A percentile compares a stretch with the other conserved stretches of the same genome.
These are phyloP conservation scores for Spea bombifrons DNA, from an alignment of 2,113 vertebrate species.

Conservation along the genomic window DNA sequence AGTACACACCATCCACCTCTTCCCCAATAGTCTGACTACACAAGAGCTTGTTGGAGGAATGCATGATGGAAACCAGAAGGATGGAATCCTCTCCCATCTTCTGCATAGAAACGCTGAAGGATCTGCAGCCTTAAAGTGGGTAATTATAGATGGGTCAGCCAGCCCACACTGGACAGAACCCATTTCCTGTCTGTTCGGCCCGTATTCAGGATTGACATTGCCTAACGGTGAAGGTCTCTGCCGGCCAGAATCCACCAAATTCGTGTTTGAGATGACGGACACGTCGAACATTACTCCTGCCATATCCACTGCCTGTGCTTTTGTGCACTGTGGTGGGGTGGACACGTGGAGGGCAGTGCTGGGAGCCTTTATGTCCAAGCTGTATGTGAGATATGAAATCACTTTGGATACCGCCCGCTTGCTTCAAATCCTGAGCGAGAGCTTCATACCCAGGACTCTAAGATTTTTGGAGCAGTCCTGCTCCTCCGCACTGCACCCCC, in stretches of 20 bases:
- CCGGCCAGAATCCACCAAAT: conserved; percentile 54
- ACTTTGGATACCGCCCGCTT: conserved; percentile 55
- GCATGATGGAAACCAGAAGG: conserved; percentile 61
- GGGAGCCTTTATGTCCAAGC: conserved; percentile 59
- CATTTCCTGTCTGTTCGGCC: conserved; percentile 63
- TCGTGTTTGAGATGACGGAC: conserved; percentile 73
- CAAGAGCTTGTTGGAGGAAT: conserved; percentile 70
- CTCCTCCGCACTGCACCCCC: conserved; percentile 56
- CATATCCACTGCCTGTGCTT: conserved; percentile 61
- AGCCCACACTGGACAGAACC: conserved; percentile 70
- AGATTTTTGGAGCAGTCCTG: conserved; percentile 60
- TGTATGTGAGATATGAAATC: conserved; percentile 60
- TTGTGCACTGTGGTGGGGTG: conserved; percentile 68
- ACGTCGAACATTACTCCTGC: conserved; percentile 66
- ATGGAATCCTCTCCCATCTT: conserved; percentile 58
- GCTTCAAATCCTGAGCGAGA: conserved; percentile 66
- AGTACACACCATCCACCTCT: conserved; percentile 67
- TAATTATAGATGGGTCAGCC: conserved; percentile 76
- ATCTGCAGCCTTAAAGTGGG: conserved; percentile 60
- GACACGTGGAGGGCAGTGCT: conserved; percentile 72
- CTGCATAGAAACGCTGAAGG: conserved; percentile 19
- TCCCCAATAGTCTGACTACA: conserved; percentile 70
- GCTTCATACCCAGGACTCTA: conserved; percentile 67
- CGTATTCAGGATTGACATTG: conserved; percentile 61
- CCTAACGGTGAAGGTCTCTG: conserved; percentile 67